Conservation (phyloP, 2,113 vertebrate species). For the Lasiurus cinereus region DNA sequence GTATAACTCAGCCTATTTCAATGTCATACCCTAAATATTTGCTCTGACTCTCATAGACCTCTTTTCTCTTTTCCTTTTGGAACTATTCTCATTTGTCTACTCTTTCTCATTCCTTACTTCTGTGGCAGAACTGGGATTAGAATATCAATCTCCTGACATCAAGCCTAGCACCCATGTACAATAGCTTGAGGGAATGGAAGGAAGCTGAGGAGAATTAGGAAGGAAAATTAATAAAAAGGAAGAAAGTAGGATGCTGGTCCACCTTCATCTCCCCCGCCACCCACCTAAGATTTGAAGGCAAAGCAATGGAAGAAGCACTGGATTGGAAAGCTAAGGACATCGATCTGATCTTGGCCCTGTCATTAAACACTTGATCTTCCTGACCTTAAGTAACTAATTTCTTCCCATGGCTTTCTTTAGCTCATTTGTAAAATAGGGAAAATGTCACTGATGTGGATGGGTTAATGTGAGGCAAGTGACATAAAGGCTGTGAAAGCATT, state of each 20-base stretch:
- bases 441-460: constrained; percentile 54
- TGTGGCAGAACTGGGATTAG: constrained; percentile 5
- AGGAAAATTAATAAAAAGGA: constrained; percentile 39
- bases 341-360: constrained; percentile 25
- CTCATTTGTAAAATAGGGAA: constrained; percentile 66
- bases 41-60: not conserved
- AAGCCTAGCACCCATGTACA: not conserved
- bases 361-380: not conserved
- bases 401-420: constrained; percentile 23
- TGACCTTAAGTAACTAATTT: constrained; percentile 53
- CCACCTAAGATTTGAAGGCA: constrained; percentile 5
- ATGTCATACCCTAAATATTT: constrained; percentile 33
- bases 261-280: not conserved
- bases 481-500: not conserved
- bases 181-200: constrained; percentile 9
- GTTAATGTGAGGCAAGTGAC: constrained; percentile 30
- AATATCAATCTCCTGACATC: constrained; percentile 6
- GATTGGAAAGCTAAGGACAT: constrained; percentile 9
- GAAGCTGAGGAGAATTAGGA: not conserved
- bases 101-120: not conserved
- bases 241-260: constrained; percentile 3
- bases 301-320: not conserved
- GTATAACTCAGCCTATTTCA: not conserved
- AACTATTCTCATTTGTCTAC: constrained; percentile 3
- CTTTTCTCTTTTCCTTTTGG: not conserved